Percentiles rank a stretch among this genome's conserved stretches.
Evolutionary conservation across 2,888 invertebrate species (phyloP).

Genomic region (Cordilura impudica): DNA sequence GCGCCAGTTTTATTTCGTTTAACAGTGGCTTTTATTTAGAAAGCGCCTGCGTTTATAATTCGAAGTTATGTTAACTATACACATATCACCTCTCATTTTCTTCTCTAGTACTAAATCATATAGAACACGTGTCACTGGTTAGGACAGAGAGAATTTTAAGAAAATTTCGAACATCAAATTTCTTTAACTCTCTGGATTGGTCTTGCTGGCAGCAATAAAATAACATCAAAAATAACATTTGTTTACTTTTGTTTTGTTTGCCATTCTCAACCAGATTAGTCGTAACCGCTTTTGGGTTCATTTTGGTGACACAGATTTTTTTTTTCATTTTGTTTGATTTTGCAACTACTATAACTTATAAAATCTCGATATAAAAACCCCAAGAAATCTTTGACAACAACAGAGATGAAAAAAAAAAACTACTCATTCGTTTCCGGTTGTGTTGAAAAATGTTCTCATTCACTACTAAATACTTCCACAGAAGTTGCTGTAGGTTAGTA

Average conservation of each 20-base stretch:
- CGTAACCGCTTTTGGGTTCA: conserved; percentile 10
- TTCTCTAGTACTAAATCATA: not conserved
- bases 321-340: no score
- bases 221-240: not conserved
- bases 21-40: not conserved
- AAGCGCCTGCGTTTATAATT: conserved; percentile 11
- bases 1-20: conserved; percentile 54
- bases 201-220: no score
- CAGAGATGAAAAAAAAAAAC: not conserved
- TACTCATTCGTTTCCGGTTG: conserved; percentile 36
- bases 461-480: not conserved
- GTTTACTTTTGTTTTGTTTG: not conserved
- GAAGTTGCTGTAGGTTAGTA: conserved; percentile 58
- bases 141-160: not conserved
- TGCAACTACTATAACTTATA: conserved; percentile 9
- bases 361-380: not conserved
- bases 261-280: not conserved
- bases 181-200: no score
- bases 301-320: conserved; percentile 39
- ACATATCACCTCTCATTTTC: not conserved
- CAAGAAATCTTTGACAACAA: not conserved
- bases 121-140: conserved; percentile 36
- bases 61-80: conserved; percentile 19
- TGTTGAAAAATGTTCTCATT: conserved; percentile 32
- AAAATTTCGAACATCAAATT: not conserved